Evolutionary conservation across 2,797 vertebrate genomes (phyloP).

Genomic region (Pyrocephalus nanus): DNA sequence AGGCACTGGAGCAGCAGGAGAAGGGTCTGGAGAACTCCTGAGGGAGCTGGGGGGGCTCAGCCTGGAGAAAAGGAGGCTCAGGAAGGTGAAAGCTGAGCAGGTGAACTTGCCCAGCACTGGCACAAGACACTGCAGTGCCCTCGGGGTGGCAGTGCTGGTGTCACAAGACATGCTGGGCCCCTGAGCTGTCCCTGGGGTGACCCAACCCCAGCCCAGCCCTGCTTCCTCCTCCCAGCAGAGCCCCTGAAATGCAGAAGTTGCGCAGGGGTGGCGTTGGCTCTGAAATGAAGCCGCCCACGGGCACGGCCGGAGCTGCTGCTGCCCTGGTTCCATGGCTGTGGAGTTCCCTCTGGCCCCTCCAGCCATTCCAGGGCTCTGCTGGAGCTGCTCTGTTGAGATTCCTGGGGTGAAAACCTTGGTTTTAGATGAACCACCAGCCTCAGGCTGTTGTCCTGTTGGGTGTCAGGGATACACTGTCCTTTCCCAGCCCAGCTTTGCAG

Average conservation of each 20-base stretch:
- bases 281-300: fast-evolving
- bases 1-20: background rate
- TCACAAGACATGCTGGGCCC: background rate
- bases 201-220: background rate
- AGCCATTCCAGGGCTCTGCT: background rate
- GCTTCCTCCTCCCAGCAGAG: background rate
- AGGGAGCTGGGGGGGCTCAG: background rate
- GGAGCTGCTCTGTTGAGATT: background rate
- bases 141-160: background rate
- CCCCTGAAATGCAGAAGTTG: background rate
- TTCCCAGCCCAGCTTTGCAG: background rate
- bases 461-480: fast-evolving
- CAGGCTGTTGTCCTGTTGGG: background rate
- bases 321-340: background rate
- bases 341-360: background rate
- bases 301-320: background rate
- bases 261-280: fast-evolving
- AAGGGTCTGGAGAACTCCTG: background rate
- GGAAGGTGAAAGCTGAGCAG: background rate
- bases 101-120: fast-evolving
- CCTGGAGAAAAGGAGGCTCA: background rate
- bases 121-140: background rate
- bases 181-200: background rate
- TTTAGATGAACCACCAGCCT: background rate
- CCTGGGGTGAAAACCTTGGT: background rate